These are phyloP conservation scores for Eupithecia exiguata DNA, from an alignment of 2,888 invertebrate species.

Conservation along the genomic window DNA sequence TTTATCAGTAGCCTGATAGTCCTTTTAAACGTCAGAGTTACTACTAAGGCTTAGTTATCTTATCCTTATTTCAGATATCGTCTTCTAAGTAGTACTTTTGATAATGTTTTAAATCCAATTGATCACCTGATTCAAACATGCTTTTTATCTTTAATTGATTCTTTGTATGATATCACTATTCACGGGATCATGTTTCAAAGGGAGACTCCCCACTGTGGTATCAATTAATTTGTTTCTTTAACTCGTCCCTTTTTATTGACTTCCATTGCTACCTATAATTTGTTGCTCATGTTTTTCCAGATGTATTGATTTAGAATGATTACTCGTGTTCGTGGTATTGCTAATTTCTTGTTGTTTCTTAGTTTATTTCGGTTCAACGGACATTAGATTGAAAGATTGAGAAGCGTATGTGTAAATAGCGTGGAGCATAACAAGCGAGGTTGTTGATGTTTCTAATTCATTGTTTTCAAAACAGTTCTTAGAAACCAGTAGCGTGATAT, in stretches of 20 bases:
- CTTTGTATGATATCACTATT: slow-evolving; percentile 3
- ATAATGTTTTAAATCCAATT: not conserved
- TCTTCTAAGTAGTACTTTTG: slow-evolving; percentile 1
- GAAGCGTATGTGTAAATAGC: not conserved
- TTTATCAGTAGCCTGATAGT: slow-evolving; percentile 3
- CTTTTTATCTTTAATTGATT: slow-evolving; percentile 1
- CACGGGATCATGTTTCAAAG: slow-evolving; percentile 22
- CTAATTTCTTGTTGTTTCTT: slow-evolving; percentile 9
- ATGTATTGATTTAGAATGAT: not conserved
- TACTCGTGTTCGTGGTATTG: not conserved
- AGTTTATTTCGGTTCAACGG: slow-evolving; percentile 3
- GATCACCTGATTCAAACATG: not conserved
- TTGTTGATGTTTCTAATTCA: slow-evolving; percentile 4
- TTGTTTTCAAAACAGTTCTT: slow-evolving; percentile 33
- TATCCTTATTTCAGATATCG: slow-evolving; percentile 2
- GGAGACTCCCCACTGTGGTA: slow-evolving; percentile 24
- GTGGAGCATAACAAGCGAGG: not conserved
- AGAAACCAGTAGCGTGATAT: slow-evolving; percentile 52
- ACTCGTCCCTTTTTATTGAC: slow-evolving; percentile 26
- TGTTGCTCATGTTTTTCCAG: slow-evolving; percentile 16
- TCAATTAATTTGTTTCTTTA: slow-evolving; percentile 28
- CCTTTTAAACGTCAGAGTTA: not conserved
- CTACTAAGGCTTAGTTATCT: slow-evolving; percentile 6
- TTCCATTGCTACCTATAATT: slow-evolving; percentile 24
- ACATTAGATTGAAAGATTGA: slow-evolving; percentile 8